A percentile compares a stretch with the other conserved stretches of the same genome.
phyloP scores from a whole-genome alignment of 2,888 invertebrate genomes.

The Matsumyia berberina region DNA sequence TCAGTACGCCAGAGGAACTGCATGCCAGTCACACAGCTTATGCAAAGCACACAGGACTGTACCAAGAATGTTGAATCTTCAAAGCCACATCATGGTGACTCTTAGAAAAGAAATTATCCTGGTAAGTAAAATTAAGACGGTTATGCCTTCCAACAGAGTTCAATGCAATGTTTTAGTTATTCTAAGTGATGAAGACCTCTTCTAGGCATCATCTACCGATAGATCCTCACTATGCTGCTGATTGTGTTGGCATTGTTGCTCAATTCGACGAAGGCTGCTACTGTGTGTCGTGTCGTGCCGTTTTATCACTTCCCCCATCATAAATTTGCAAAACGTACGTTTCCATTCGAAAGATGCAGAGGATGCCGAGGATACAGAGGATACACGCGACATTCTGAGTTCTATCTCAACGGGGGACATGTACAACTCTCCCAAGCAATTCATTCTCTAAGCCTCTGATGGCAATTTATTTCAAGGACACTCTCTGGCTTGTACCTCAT shows the following conservation, averaged over 20 bases:
- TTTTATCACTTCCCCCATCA: slow-evolving; percentile 53
- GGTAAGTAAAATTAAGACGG: no score
- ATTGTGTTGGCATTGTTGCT: slow-evolving; percentile 46
- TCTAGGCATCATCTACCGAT: not conserved
- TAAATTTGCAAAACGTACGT: slow-evolving; percentile 42
- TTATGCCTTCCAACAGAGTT: not conserved
- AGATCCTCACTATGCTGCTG: slow-evolving; percentile 26
- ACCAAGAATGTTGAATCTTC: no score
- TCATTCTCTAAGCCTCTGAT: slow-evolving; percentile 26
- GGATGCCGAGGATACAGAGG: not conserved
- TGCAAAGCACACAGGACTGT: no score
- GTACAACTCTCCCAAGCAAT: slow-evolving; percentile 16
- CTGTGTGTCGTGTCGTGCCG: slow-evolving; percentile 16
- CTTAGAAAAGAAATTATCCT: no score
- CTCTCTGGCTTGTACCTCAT: slow-evolving; percentile 31
- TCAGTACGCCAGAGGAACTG: no score
- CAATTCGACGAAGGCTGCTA: slow-evolving; percentile 65
- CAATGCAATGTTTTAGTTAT: no score
- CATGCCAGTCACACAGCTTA: no score
- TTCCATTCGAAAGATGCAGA: not conserved
- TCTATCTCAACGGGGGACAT: slow-evolving; percentile 48
- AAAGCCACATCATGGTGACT: not conserved
- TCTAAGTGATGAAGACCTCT: not conserved
- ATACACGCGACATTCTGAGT: slow-evolving; percentile 64
- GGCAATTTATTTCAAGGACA: slow-evolving; percentile 69